Base-by-base conservation (phyloP, 2,113 vertebrate species). In the Zonotrichia leucophrys region DNA sequence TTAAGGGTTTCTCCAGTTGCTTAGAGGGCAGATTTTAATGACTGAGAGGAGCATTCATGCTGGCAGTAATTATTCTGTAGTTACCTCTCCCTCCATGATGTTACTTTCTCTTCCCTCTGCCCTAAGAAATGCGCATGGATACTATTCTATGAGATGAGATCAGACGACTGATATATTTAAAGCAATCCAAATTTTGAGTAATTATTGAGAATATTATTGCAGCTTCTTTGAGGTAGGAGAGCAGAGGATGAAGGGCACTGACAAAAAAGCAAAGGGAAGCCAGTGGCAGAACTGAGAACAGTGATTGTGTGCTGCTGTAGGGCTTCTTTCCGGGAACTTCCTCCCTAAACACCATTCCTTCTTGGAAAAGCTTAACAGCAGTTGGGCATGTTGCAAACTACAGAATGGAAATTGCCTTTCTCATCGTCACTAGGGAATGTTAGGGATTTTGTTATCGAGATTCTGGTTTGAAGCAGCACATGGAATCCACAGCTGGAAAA, bases 111-210 rank as follows among this genome's bases (percentile, higher is more conserved):
- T 82, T 66, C 30, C 2, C 22, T 28, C 27, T 76, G 14, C 17
- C 16, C 9, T 49, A 18, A 35, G 50, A 24, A 60, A 33, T 46
- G 23, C 1, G 2, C 6, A 1, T 33, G 31, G 33, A 21, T 47
- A 52, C 0, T 2, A 2, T 67, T n/a, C 25, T 11, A 2, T 72
- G 37, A 63, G 62, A 66, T 47, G 11, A 74, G 10, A 42, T 62
- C n/a, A 44, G 50, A 70, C 33, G 18, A 62, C 10, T 77, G 46
- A 55, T 75, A 2, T 12, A 70, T 85, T 69, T 81, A 73, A 81
- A 55, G 12, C 35, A 46, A 60, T 47, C 60, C 12, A 30, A 41
- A 78, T 73, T 9, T 11, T 4, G 3, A 47, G 9, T 66, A 21
- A 52, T 82, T 79, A 2, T 6, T n/a, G 25, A 35, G 24, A 25